Percentiles rank a stretch among this genome's conserved stretches.
Conservation (phyloP, 2,888 invertebrate genomes). For the Drosophila sordidula region DNA sequence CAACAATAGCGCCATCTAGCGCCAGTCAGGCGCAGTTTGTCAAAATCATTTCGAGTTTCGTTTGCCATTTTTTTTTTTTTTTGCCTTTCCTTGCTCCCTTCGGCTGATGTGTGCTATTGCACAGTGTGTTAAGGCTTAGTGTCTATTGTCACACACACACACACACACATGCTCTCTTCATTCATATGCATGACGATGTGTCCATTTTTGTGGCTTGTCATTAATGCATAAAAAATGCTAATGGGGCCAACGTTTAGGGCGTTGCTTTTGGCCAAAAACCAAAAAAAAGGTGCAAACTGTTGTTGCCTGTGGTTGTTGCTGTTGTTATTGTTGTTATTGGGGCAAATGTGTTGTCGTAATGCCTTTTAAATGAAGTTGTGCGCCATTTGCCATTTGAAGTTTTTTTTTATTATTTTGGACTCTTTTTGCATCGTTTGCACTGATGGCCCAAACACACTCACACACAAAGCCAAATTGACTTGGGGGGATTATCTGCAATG, state of each 20-base stretch:
- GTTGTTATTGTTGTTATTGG: conserved; percentile 46
- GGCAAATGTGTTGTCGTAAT: conserved; percentile 71
- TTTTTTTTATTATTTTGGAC: conserved; percentile 52
- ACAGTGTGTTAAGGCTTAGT: conserved; percentile 67
- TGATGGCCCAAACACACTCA: conserved; percentile 54
- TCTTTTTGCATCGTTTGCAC: conserved; percentile 71
- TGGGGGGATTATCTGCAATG: conserved; percentile 66
- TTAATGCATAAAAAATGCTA: conserved; percentile 79
- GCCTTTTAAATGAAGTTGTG: conserved; percentile 79
- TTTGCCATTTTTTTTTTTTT: conserved; percentile 10
- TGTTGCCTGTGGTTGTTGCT: conserved; percentile 39
- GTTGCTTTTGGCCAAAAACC: conserved; percentile 58
- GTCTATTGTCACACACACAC: conserved; percentile 67
- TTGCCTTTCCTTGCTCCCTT: conserved; percentile 5
- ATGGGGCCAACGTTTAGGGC: conserved; percentile 74
- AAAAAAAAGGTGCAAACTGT: conserved; percentile 70
- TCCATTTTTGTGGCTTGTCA: conserved; percentile 80
- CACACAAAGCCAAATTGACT: conserved; percentile 62
- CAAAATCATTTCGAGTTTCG: conserved; percentile 59
- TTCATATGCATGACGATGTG: conserved; percentile 79
- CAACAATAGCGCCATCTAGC: conserved; percentile 75
- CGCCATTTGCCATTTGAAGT: conserved; percentile 79
- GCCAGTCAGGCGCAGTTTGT: conserved; percentile 68
- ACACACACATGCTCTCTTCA: conserved; percentile 46
- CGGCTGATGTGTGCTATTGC: conserved; percentile 28